phyloP scores from a whole-genome alignment of 2,888 invertebrate species.

The Drosophila pseudotalamancana region DNA sequence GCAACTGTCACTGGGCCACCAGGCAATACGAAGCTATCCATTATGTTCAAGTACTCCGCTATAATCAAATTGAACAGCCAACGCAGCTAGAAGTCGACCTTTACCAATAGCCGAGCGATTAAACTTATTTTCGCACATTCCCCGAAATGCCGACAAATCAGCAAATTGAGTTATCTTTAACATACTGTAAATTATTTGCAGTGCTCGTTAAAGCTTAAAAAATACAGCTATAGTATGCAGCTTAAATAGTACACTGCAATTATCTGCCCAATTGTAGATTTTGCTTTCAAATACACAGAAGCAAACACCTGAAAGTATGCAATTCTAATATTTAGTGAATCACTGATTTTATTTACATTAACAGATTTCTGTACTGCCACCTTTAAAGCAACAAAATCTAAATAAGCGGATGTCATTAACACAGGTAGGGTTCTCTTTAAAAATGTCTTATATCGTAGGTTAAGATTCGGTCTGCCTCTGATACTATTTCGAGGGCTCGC shows the following conservation, averaged over 20 bases:
- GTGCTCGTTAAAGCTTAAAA: not conserved
- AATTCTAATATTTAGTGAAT: not conserved
- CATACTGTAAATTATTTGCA: slow-evolving; percentile 18
- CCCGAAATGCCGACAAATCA: slow-evolving; percentile 39
- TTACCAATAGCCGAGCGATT: slow-evolving; percentile 47
- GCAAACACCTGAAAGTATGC: not conserved
- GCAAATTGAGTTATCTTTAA: slow-evolving; percentile 33
- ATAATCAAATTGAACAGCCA: slow-evolving; percentile 61
- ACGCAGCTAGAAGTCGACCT: slow-evolving; percentile 16
- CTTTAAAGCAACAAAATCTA: too few species aligned
- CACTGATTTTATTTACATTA: too few species aligned
- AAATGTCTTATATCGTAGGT: too few species aligned
- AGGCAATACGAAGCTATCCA: slow-evolving; percentile 42
- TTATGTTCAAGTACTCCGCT: slow-evolving; percentile 43
- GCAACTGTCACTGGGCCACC: slow-evolving; percentile 33
- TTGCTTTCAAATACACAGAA: too few species aligned
- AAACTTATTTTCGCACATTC: slow-evolving; percentile 64
- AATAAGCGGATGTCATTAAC: too few species aligned
- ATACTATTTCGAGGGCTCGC: too few species aligned
- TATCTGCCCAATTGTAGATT: too few species aligned
- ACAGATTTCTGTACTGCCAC: too few species aligned
- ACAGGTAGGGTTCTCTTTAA: too few species aligned
- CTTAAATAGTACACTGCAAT: not conserved
- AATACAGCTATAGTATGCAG: not conserved
- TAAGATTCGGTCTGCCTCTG: too few species aligned